Conservation (phyloP, 2,797 vertebrate genomes). For the Dallia pectoralis region DNA sequence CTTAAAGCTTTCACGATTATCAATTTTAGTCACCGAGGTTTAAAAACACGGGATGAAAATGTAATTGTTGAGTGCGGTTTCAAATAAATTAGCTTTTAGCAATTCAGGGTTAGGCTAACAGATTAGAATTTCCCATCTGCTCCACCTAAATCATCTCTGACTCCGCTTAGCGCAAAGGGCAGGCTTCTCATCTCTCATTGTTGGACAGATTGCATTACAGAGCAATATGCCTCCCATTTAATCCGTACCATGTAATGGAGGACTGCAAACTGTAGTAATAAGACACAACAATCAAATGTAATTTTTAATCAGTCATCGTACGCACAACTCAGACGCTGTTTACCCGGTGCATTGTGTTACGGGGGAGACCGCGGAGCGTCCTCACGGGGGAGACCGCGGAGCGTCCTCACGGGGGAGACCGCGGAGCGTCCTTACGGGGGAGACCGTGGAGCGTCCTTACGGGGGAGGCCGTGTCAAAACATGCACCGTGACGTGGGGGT, state of each 20-base stretch:
- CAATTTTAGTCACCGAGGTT: constrained; percentile 8
- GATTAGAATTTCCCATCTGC: constrained; percentile 73
- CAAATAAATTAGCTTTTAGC: constrained; percentile 73
- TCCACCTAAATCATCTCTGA: constrained; percentile 67
- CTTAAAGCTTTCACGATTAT: constrained; percentile 11
- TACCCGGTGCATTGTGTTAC: constrained; percentile 54
- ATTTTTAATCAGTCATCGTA: constrained; percentile 64
- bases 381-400: no score
- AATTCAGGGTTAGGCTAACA: constrained; percentile 73
- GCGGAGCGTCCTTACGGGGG: no score
- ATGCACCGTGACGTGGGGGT: not conserved
- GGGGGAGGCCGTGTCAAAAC: constrained; percentile 3
- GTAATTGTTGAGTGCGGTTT: constrained; percentile 65
- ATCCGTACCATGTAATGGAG: constrained; percentile 42
- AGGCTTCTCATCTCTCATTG: constrained; percentile 70
- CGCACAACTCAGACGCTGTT: constrained; percentile 49
- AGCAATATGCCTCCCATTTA: constrained; percentile 71
- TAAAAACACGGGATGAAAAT: constrained; percentile 43
- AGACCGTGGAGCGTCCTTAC: no score
- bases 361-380: no score
- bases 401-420: no score
- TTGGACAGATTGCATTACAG: constrained; percentile 73
- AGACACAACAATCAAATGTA: constrained; percentile 40
- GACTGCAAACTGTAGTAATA: not conserved
- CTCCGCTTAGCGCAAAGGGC: constrained; percentile 67